Base-by-base conservation (phyloP, 2,888 invertebrate genomes). In the Smittia sp. region DNA sequence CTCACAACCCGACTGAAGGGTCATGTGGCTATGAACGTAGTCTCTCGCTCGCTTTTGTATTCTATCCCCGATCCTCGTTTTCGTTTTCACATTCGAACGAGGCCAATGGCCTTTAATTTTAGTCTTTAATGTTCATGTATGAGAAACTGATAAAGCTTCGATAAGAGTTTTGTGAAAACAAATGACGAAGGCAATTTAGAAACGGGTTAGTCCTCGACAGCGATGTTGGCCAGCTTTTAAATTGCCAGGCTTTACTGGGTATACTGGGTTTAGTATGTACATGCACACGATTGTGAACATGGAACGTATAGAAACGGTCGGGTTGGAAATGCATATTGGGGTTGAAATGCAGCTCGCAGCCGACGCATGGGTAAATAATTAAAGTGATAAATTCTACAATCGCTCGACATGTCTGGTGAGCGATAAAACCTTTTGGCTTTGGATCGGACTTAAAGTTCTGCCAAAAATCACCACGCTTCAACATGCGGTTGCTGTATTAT, bases 41-140 rank as follows among this genome's bases (percentile, higher is more conserved):
- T 46, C 15, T 46, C 46, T 46, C n/a, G 22, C 11, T 22, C 22
- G 58, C 58, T 58, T 58, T 58, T 58, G 58, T 58, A 15, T 46
- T 46, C 13, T n/a, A 46, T 22, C 22, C 22, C 22, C 58, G 22
- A 58, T 58, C 9, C 22, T 20, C n/a, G 38, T 38, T 38, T 38
- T 6, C 38, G 38, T 38, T n/a, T n/a, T 38, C 38, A 38, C 38
- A 22, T 9, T 58, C 58, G 58, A 58, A 24, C 46, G 69, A 32
- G 69, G 69, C 69, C 69, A 70, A 54, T 54, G 69, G 52, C 69
- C 69, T 70, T 11, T 13, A 66, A 32, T n/a, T 32, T 32, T n/a
- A n/a, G 15, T 46, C 11, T 46, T 15, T 46, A 46, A 46, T 32
- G 32, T 32, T 32, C n/a, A n/a, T n/a, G n/a, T n/a, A 9, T 32